These are phyloP conservation scores for Galeopterus variegatus DNA, from an alignment of 2,113 vertebrate genomes.

Conservation along the genomic window DNA sequence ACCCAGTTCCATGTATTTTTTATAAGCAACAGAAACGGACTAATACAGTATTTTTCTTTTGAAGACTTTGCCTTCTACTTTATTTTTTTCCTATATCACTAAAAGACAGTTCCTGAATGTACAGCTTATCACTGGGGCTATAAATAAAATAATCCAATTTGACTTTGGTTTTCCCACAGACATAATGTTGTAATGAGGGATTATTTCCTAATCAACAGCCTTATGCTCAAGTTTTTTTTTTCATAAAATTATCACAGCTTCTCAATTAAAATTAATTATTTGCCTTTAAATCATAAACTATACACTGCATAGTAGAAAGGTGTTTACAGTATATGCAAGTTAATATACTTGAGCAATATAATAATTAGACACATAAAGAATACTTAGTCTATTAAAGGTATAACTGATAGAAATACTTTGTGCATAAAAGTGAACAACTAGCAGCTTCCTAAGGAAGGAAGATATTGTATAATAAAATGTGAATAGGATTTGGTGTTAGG, in stretches of 20 bases:
- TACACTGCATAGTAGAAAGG: background rate
- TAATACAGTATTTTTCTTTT: background rate
- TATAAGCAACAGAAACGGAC: no score
- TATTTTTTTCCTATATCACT: background rate
- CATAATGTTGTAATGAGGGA: background rate
- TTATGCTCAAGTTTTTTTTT: background rate
- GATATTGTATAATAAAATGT: background rate
- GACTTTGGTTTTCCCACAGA: background rate
- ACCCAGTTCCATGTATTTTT: no score
- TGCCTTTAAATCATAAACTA: background rate
- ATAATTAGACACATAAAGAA: background rate
- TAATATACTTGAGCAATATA: background rate
- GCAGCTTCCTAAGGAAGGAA: background rate
- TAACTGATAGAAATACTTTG: background rate
- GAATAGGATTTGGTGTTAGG: background rate
- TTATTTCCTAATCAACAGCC: background rate
- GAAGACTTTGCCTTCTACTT: background rate
- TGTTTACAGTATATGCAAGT: background rate
- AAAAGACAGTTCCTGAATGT: background rate
- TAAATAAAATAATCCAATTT: background rate
- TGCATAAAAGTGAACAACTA: background rate
- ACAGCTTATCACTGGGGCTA: background rate
- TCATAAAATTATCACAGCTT: background rate
- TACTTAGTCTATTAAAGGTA: background rate
- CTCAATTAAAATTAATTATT: background rate